Conservation (phyloP, 2,888 invertebrate genomes). For the Eupithecia dodoneata region DNA sequence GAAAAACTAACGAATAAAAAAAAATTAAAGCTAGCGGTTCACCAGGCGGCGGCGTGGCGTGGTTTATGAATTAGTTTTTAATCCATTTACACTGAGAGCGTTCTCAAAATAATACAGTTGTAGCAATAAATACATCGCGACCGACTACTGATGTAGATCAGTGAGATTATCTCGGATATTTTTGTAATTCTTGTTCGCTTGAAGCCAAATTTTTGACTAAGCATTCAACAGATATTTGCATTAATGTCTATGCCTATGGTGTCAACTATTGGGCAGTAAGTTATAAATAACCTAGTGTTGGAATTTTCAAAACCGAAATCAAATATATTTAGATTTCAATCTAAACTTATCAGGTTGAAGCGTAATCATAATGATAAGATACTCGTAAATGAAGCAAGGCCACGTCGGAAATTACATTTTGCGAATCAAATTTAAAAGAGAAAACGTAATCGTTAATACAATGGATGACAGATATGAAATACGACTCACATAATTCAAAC, state of each 20-base stretch:
- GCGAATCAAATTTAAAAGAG: constrained; percentile 18
- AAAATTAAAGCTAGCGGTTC: constrained; percentile 25
- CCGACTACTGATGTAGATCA: constrained; percentile 50
- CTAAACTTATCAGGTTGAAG: neutral
- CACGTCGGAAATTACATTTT: constrained; percentile 9
- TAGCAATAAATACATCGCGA: constrained; percentile 55
- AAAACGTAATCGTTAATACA: constrained; percentile 29
- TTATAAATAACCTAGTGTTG: neutral
- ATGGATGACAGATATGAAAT: constrained; percentile 34
- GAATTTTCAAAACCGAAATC: neutral
- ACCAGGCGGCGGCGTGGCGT: constrained; percentile 6
- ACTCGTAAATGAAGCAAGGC: constrained; percentile 1
- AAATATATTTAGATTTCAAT: constrained; percentile 3
- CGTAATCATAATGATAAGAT: constrained; percentile 7
- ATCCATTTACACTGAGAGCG: constrained; percentile 49
- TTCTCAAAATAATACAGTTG: constrained; percentile 55
- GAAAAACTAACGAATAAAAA: constrained; percentile 11
- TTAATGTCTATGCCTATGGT: constrained; percentile 3
- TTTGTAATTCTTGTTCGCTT: constrained; percentile 43
- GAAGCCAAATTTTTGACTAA: constrained; percentile 2
- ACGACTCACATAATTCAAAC: constrained; percentile 27
- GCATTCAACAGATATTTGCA: constrained; percentile 10
- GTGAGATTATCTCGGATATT: constrained; percentile 47
- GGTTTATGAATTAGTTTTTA: constrained; percentile 39
- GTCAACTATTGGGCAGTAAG: neutral